phyloP scores from a whole-genome alignment of 2,888 invertebrate genomes.

The Heliconius hortense region DNA sequence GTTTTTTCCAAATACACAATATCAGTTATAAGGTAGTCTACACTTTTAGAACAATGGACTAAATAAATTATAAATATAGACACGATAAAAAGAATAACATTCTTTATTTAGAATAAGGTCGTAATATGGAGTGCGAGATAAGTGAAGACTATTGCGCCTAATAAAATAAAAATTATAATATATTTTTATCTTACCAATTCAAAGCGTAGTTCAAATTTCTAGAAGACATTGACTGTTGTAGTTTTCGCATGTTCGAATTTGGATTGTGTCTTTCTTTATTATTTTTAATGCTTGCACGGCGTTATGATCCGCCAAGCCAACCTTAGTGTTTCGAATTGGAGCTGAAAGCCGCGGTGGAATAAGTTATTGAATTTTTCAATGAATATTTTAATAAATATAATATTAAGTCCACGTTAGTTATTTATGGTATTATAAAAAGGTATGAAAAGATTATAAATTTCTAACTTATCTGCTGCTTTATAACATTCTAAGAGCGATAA shows the following conservation, averaged over 20 bases:
- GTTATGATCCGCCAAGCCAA: not conserved
- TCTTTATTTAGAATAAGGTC: constrained; percentile 10
- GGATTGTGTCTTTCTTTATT: not conserved
- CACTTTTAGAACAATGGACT: not conserved
- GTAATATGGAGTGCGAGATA: not conserved
- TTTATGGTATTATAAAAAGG: constrained; percentile 5
- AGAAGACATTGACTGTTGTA: not conserved
- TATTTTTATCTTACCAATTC: not conserved
- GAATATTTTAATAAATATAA: not conserved
- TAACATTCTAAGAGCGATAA: not conserved
- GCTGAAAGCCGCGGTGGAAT: not conserved
- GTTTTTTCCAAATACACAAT: too few relatives aligned
- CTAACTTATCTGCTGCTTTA: constrained; percentile 1
- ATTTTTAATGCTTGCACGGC: not conserved
- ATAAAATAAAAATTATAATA: not conserved
- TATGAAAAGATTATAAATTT: not conserved
- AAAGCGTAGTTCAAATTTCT: not conserved
- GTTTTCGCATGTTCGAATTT: not conserved
- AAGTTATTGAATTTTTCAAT: not conserved
- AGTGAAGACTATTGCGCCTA: not conserved
- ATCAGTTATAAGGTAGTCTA: constrained; percentile 2
- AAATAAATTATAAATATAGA: constrained; percentile 10
- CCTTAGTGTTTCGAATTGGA: not conserved
- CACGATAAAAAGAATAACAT: constrained; percentile 7
- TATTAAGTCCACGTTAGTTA: not conserved